These are phyloP conservation scores for Tachyglossus aculeatus DNA, from an alignment of 2,797 vertebrate genomes.

Conservation along the genomic window DNA sequence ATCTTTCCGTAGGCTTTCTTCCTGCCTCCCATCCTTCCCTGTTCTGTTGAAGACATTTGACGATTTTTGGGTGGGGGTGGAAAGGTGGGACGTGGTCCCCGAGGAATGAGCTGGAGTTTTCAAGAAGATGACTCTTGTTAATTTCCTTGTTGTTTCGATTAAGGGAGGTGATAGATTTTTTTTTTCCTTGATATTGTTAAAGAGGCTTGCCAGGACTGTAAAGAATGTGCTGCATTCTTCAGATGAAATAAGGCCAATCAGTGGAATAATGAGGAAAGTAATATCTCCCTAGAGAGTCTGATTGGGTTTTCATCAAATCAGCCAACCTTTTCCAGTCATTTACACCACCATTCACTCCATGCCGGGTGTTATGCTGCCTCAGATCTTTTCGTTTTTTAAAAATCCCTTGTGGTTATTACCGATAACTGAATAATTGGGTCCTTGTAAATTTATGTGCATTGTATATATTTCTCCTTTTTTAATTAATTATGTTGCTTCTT, in stretches of 20 bases:
- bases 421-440: conserved; percentile 74
- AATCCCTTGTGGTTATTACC: conserved; percentile 72
- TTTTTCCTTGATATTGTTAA: conserved; percentile 76
- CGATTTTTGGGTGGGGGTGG: conserved; percentile 15
- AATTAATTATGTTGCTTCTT: conserved; percentile 45
- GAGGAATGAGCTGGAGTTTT: conserved; percentile 42
- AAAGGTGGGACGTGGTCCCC: conserved; percentile 26
- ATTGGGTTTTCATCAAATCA: conserved; percentile 88
- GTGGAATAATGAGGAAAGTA: conserved; percentile 90
- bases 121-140: conserved; percentile 66
- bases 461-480: conserved; percentile 43
- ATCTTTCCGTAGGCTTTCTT: background rate
- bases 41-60: background rate
- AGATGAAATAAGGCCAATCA: conserved; percentile 92
- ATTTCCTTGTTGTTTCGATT: conserved; percentile 77
- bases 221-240: conserved; percentile 81
- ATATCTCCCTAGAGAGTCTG: conserved; percentile 88
- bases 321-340: conserved; percentile 84
- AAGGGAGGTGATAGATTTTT: conserved; percentile 73
- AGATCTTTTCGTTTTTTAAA: conserved; percentile 58
- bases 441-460: conserved; percentile 48
- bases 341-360: conserved; percentile 68
- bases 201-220: conserved; percentile 77
- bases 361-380: conserved; percentile 69
- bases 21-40: conserved; percentile 3